Percentiles rank a stretch among this genome's conserved stretches.
Conservation (phyloP, 2,797 vertebrate genomes). For the Catostomus latipinnis region DNA sequence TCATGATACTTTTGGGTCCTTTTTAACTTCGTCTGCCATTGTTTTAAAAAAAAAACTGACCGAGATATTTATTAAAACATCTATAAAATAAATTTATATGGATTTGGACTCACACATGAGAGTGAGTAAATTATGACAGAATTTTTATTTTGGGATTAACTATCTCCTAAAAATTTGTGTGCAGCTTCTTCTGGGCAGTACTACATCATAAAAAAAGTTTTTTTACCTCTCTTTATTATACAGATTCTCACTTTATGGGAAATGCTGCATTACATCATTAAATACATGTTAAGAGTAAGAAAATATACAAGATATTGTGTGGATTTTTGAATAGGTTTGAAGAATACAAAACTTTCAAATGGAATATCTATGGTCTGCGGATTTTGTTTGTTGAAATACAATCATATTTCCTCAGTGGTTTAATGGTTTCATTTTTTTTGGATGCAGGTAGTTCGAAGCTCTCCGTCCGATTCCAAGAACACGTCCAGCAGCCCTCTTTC, state of each 20-base stretch:
- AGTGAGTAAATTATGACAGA: no score
- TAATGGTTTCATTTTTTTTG: conserved; percentile 38
- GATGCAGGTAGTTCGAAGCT: not conserved
- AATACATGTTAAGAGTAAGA: not conserved
- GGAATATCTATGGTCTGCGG: not conserved
- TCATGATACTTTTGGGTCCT: no score
- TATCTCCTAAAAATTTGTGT: no score
- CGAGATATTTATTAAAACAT: no score
- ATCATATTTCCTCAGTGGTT: conserved; percentile 40
- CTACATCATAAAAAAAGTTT: no score
- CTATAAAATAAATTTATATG: no score
- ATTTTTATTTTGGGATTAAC: no score
- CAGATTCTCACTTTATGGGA: not conserved
- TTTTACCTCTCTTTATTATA: not conserved
- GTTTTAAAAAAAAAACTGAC: no score
- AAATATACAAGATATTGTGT: not conserved
- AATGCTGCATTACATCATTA: conserved; percentile 6
- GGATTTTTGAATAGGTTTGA: not conserved
- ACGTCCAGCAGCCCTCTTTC: not conserved
- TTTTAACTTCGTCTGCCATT: no score
- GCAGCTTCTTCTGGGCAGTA: no score
- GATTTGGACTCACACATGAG: no score
- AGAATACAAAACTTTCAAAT: not conserved
- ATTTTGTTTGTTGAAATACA: conserved; percentile 16
- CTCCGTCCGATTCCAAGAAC: not conserved